A percentile compares a stretch with the other conserved stretches of the same genome.
Conservation (phyloP, 2,113 vertebrate genomes). For the Rhinichthys klamathensis region DNA sequence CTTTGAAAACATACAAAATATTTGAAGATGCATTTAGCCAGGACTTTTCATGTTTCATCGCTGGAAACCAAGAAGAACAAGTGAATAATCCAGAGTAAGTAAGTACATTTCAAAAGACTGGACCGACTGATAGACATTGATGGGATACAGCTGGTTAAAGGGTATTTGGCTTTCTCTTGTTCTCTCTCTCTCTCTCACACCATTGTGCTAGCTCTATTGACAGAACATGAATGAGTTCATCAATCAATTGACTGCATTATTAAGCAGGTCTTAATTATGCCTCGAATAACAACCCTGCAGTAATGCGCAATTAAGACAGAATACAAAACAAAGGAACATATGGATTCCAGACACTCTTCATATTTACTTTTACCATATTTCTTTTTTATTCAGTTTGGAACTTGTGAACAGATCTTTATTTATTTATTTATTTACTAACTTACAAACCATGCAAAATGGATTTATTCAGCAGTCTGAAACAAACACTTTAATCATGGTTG, state of each 20-base stretch:
- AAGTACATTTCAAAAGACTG: not conserved
- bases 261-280: conserved; percentile 61
- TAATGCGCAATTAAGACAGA: conserved; percentile 32
- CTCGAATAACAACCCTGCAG: conserved; percentile 50
- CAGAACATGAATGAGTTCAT: conserved; percentile 53
- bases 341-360: conserved; percentile 6
- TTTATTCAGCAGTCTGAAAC: conserved; percentile 25
- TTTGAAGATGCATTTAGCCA: not conserved
- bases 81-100: not conserved
- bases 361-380: not conserved
- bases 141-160: conserved; percentile 37
- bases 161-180: conserved; percentile 11
- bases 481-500: conserved; percentile 45
- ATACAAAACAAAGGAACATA: conserved; percentile 19
- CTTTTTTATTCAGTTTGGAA: not conserved
- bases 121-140: conserved; percentile 38
- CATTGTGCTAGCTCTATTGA: conserved; percentile 41
- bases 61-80: conserved; percentile 8
- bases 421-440: conserved; percentile 2
- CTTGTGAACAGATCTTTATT: not conserved
- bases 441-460: not conserved
- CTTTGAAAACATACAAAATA: conserved; percentile 1
- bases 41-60: not conserved
- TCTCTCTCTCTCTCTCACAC: conserved; percentile 18
- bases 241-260: conserved; percentile 59